These are phyloP conservation scores for Micrasema longulum DNA, from an alignment of 1,140 invertebrate species.

Conservation along the genomic window DNA sequence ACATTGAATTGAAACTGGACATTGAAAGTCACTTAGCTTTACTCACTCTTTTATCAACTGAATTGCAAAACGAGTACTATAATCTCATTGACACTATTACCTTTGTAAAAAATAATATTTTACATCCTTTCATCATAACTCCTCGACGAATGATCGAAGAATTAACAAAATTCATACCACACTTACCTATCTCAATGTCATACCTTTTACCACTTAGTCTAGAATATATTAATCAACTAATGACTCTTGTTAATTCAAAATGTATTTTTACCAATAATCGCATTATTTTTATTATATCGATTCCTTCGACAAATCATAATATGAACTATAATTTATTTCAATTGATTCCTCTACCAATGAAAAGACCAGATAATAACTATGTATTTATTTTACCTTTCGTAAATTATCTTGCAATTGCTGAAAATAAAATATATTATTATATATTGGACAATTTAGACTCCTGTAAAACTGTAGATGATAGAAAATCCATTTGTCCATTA, in stretches of 20 bases:
- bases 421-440: too few species aligned
- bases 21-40: slow-evolving; percentile 1
- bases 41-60: not conserved
- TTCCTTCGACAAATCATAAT: not conserved
- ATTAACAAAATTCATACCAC: slow-evolving; percentile 1
- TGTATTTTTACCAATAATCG: slow-evolving; percentile 3
- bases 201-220: not conserved
- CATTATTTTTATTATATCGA: not conserved
- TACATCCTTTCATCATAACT: slow-evolving; percentile 4
- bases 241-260: not conserved
- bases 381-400: too few species aligned
- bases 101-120: not conserved
- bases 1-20: not conserved
- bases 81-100: not conserved
- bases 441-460: too few species aligned
- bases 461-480: too few species aligned
- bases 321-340: too few species aligned
- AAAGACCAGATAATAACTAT: too few species aligned
- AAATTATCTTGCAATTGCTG: too few species aligned
- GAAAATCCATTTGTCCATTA: too few species aligned
- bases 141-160: not conserved
- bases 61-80: slow-evolving; percentile 1
- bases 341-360: too few species aligned
- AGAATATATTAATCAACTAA: slow-evolving; percentile 1
- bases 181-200: slow-evolving; percentile 2